Percentiles rank a stretch among this genome's conserved stretches.
phyloP scores from a whole-genome alignment of 2,888 invertebrate species.

The Lysandra coridon region DNA sequence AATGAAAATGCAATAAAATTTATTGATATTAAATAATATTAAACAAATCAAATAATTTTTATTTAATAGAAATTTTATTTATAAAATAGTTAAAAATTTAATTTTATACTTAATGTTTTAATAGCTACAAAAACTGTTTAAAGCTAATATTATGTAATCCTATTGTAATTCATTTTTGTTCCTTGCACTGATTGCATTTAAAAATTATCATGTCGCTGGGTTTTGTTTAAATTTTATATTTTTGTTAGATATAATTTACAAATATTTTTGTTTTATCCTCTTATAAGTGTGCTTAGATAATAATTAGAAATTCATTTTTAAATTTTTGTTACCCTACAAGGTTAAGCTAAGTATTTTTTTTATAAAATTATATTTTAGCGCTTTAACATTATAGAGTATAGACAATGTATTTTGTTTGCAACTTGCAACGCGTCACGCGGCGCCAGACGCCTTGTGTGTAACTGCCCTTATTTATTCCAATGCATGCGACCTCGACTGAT shows the following conservation, averaged over 20 bases:
- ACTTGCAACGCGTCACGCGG: not conserved
- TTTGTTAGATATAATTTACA: not conserved
- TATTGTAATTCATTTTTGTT: not conserved
- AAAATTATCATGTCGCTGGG: not conserved
- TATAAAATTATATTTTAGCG: not conserved
- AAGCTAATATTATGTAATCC: not conserved
- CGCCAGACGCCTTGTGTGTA: not conserved
- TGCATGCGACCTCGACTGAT: not conserved
- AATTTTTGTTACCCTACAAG: not conserved
- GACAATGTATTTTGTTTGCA: not conserved
- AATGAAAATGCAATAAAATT: too few species aligned
- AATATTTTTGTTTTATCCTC: not conserved
- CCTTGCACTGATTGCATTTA: not conserved
- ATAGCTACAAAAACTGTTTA: not conserved
- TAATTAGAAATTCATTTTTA: not conserved
- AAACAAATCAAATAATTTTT: too few species aligned
- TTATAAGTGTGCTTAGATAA: not conserved
- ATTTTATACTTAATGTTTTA: not conserved
- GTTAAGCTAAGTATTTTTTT: not conserved
- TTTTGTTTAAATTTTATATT: not conserved
- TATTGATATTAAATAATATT: too few species aligned
- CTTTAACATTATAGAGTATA: not conserved
- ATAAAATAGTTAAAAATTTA: not conserved
- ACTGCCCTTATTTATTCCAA: conserved; percentile 4
- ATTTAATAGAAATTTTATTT: not conserved